phyloP scores from a whole-genome alignment of 2,888 invertebrate species.

The Ornithoptera priamus region DNA sequence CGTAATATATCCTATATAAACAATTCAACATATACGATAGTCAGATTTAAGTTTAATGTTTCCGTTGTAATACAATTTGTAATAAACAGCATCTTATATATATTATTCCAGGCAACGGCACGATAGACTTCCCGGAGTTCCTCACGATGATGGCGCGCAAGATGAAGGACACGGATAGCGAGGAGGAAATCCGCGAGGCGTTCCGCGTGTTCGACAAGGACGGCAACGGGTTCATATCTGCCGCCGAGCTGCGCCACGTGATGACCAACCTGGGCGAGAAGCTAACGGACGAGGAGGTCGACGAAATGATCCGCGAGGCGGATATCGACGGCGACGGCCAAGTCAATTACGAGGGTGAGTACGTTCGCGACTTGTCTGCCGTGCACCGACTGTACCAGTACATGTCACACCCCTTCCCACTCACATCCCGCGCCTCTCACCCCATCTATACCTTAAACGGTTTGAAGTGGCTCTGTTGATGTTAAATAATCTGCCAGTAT shows the following conservation, averaged over 20 bases:
- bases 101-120: constrained; percentile 92
- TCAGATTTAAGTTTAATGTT: too few relatives aligned
- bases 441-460: too few relatives aligned
- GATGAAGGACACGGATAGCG: constrained; percentile 99
- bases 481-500: too few relatives aligned
- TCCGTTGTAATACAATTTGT: too few relatives aligned
- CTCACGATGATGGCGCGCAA: constrained; percentile 99
- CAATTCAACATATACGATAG: too few relatives aligned
- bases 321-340: constrained; percentile 99
- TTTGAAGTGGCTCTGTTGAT: too few relatives aligned
- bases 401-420: too few relatives aligned
- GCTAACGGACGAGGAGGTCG: constrained; percentile 99
- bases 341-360: constrained; percentile 96
- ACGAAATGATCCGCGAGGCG: constrained; percentile 99
- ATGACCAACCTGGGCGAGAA: constrained; percentile 99
- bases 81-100: background rate
- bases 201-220: constrained; percentile 99
- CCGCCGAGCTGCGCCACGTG: constrained; percentile 98
- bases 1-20: too few relatives aligned
- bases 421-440: too few relatives aligned
- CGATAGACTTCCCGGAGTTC: constrained; percentile 99
- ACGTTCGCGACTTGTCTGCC: background rate
- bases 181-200: constrained; percentile 99
- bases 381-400: too few relatives aligned
- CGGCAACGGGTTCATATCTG: constrained; percentile 99